These are phyloP conservation scores for mouse (Mus musculus) DNA, from an alignment of 2,113 vertebrate species.

Conservation along the genomic window DNA sequence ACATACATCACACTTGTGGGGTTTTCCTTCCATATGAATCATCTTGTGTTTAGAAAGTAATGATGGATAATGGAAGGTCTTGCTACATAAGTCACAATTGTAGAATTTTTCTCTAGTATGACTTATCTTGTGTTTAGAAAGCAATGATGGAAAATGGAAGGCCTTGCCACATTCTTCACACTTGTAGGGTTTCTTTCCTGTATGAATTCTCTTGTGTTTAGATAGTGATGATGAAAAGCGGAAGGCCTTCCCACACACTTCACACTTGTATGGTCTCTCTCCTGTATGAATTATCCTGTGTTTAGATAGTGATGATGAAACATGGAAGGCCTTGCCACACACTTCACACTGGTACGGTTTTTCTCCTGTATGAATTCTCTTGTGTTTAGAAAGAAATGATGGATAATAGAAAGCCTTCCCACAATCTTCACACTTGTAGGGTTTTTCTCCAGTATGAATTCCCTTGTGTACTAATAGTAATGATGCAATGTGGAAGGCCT, in stretches of 20 bases:
- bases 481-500: neutral
- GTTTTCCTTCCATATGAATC: neutral
- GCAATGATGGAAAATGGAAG: neutral
- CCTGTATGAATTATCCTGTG: too few relatives aligned
- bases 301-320: too few relatives aligned
- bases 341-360: too few relatives aligned
- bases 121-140: neutral
- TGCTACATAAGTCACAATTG: neutral
- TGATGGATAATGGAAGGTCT: neutral
- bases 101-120: neutral
- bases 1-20: neutral
- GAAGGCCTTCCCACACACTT: too few relatives aligned
- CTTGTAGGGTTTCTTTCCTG: neutral
- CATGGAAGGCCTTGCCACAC: too few relatives aligned
- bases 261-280: too few relatives aligned
- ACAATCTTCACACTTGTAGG: neutral
- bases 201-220: neutral
- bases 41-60: neutral
- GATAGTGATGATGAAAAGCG: neutral
- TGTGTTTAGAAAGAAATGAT: neutral
- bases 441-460: neutral
- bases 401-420: neutral
- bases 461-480: neutral
- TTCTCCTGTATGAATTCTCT: too few relatives aligned
- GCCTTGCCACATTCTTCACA: neutral